A percentile compares a stretch with the other conserved stretches of the same genome.
phyloP scores from a whole-genome alignment of 2,888 invertebrate genomes.

The Eulithis prunata region DNA sequence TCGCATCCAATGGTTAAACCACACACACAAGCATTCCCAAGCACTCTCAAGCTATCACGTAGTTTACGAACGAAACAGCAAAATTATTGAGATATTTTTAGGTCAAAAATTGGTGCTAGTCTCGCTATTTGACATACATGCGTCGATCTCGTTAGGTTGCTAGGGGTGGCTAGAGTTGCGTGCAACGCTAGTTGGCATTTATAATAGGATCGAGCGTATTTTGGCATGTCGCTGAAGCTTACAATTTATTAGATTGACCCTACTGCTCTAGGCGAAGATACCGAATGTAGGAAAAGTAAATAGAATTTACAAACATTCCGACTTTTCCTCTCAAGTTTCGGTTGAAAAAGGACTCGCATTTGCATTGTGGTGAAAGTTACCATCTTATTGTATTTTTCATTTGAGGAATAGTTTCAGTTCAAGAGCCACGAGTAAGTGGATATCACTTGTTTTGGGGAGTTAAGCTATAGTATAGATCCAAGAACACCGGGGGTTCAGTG shows the following conservation, averaged over 20 bases:
- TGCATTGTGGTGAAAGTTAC: constrained; percentile 32
- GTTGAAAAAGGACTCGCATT: constrained; percentile 30
- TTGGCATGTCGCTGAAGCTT: constrained; percentile 2
- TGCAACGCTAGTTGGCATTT: neutral
- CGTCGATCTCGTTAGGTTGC: no score
- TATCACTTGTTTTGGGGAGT: constrained; percentile 10
- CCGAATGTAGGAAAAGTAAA: constrained; percentile 31
- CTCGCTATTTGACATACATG: no score
- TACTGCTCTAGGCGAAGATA: constrained; percentile 25
- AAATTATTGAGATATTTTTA: no score
- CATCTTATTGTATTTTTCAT: constrained; percentile 34
- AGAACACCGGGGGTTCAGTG: no score
- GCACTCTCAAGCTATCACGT: no score
- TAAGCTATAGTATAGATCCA: neutral
- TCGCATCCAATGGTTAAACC: constrained; percentile 10
- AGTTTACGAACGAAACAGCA: no score
- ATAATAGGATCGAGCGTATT: neutral
- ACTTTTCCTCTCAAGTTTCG: constrained; percentile 32
- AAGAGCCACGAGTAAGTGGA: constrained; percentile 13
- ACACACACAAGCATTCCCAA: neutral
- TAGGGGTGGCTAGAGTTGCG: neutral
- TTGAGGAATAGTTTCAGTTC: constrained; percentile 19
- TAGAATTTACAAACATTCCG: constrained; percentile 32
- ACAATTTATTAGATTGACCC: constrained; percentile 11
- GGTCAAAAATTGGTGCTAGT: no score